Conservation (phyloP, 2,797 vertebrate genomes). For the Denticeps clupeoides region DNA sequence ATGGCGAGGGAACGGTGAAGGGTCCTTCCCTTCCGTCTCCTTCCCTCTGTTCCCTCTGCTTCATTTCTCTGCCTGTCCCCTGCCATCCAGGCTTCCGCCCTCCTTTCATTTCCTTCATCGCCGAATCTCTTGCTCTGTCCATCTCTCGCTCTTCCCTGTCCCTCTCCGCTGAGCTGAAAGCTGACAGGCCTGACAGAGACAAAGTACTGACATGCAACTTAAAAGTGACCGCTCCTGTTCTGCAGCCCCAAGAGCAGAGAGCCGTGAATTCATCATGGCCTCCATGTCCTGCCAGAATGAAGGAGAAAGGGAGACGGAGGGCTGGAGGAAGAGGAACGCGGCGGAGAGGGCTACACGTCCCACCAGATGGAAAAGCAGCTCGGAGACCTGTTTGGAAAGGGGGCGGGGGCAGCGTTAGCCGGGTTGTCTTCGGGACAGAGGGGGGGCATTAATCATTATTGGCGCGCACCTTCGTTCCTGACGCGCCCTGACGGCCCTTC, state of each 20-base stretch:
- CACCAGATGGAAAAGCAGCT: conserved; percentile 12
- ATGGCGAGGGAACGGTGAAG: neutral
- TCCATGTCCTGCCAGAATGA: conserved; percentile 25
- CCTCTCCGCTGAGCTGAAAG: conserved; percentile 22
- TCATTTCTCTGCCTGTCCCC: conserved; percentile 58
- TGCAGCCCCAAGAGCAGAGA: conserved; percentile 50
- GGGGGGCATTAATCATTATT: conserved; percentile 97
- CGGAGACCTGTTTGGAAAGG: neutral
- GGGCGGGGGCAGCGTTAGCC: conserved; percentile 41
- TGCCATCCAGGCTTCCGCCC: conserved; percentile 44
- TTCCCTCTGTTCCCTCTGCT: conserved; percentile 8
- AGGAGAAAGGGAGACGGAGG: conserved; percentile 8
- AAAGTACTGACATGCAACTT: conserved; percentile 56
- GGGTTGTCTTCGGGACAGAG: conserved; percentile 52
- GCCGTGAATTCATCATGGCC: conserved; percentile 52
- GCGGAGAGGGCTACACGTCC: neutral
- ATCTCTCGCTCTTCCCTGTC: conserved; percentile 29
- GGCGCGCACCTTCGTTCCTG: conserved; percentile 88
- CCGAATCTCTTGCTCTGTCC: conserved; percentile 46
- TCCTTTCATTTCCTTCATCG: conserved; percentile 57
- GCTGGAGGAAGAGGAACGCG: conserved; percentile 5
- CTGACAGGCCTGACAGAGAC: conserved; percentile 64
- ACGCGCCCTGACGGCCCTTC: conserved; percentile 76
- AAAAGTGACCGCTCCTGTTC: conserved; percentile 60
- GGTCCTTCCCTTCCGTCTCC: neutral